A percentile compares a stretch with the other conserved stretches of the same genome.
Conservation (phyloP, 2,888 invertebrate genomes). For the Drosophila robusta region DNA sequence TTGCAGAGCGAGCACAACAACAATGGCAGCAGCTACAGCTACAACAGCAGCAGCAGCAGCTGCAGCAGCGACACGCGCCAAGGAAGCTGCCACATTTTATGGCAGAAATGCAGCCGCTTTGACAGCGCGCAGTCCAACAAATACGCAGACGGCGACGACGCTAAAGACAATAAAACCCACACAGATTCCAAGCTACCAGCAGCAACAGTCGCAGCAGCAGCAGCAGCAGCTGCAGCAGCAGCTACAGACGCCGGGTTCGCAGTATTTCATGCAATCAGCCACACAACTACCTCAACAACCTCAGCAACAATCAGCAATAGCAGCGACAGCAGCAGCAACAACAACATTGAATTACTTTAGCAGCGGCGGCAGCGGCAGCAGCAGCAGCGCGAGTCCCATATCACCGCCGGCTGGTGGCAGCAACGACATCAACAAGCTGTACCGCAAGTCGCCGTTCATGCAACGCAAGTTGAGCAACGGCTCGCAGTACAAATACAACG, state of each 20-base stretch:
- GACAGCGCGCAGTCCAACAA: conserved; percentile 57
- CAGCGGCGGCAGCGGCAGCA: conserved; percentile 45
- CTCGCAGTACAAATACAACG: conserved; percentile 62
- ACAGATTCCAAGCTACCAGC: conserved; percentile 84
- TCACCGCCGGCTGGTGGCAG: conserved; percentile 49
- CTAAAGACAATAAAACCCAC: conserved; percentile 76
- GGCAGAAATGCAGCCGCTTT: conserved; percentile 46
- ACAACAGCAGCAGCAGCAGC: conserved; percentile 19
- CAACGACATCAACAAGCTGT: conserved; percentile 71
- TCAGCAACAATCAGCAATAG: conserved; percentile 33
- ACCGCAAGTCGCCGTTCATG: conserved; percentile 84
- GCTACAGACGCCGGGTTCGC: conserved; percentile 51
- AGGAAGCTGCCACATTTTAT: conserved; percentile 41
- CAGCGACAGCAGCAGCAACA: conserved; percentile 56
- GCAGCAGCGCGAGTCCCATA: conserved; percentile 53
- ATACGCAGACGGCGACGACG: conserved; percentile 55
- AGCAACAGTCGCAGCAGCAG: conserved; percentile 58
- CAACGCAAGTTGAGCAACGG: conserved; percentile 83
- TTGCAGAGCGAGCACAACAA: conserved; percentile 57
- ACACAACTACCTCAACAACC: conserved; percentile 72
- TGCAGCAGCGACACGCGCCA: conserved; percentile 20
- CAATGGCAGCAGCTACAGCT: conserved; percentile 12
- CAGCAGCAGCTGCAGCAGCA: conserved; percentile 56
- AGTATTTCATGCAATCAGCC: conserved; percentile 74
- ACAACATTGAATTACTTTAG: conserved; percentile 62